Evolutionary conservation across 2,888 invertebrate species (phyloP), one percentile per base, ranked within the genome.

Genomic region (Temnothorax rugatulus): DNA sequence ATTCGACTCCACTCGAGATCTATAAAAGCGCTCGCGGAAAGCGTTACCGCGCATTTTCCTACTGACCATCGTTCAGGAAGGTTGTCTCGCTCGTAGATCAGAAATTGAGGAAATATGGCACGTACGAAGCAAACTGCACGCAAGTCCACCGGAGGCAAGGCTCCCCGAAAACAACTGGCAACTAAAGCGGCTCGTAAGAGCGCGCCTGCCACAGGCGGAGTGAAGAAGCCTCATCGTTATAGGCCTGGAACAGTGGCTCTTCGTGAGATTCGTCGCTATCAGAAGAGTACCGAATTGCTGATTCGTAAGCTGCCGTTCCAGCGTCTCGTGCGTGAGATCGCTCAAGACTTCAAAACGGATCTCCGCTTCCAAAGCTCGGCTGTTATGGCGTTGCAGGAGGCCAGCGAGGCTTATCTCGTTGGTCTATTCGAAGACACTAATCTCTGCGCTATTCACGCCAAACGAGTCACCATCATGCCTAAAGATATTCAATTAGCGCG

Each of bases 61-160:
- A 0, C 15, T 0, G 41, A 44, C 41, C 1, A 3, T 4, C 41
- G 21, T 15, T 1, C 15, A 3, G 15, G n/a, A 3, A 64, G 0
- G 13, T 7, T n/a, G 0, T 34, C 5, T 2, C 5, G 3, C 8
- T 18, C 3, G 1, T 50, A 5, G 2, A 0, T 3, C 15, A 1
- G 4, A 11, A 18, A 29, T 29, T 29, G 29, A 29, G 4, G 29
- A 4, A 29, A 52, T 4, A 99, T 99, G 99, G 99, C 99, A 89
- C 98, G 99, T 97, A 99, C 99, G 34, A 99, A 99, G 97, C 99
- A 99, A 95, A 99, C 99, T 29, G 99, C 99, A 79, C 98, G 99
- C 96, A 99, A 99, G 95, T 98, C 98, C 0, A 99, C 99, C 82
- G 99, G 99, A 97, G 99, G 99, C 93, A 99, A 99, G 96, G 99